Base-by-base conservation (phyloP, 2,113 vertebrate species). In the Colistium nudipinnis region DNA sequence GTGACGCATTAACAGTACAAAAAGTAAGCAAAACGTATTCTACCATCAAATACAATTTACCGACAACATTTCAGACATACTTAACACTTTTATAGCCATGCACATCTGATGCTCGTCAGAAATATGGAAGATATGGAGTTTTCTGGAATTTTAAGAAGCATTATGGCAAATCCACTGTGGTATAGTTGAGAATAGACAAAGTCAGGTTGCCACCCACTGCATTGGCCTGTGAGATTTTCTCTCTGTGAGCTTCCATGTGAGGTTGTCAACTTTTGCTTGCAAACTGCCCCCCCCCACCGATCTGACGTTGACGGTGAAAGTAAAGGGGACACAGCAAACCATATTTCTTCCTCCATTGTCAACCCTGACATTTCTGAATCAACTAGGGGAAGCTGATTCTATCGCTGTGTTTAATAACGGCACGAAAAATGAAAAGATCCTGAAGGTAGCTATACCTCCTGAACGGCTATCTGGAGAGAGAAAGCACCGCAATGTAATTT, bases 351-450 rank as follows among this genome's bases (percentile, higher is more conserved):
- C 31, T n/a, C 66, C 62, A 57, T 63, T 71, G 85, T 84, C 79
- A 64, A 54, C 38, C 56, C 53, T 57, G 76, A 81, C 79, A 76
- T 78, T 80, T 70, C 81, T 74, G 75, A 86, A 87, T 84, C 81
- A 74, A 83, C 87, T 39, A 61, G 62, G 54, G 69, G 75, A 67
- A 62, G 76, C 41, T 71, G 63, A 69, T 76, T 84, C 44, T 78
- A 78, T 84, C 77, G 78, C 84, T 81, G 80, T 87, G 86, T 90
- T 90, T 88, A 91, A 91, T 92, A 91, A 93, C 86, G 54, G 87
- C 74, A 69, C 16, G 63, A 89, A 90, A 88, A 91, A 91, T 91
- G 91, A 83, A 89, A 88, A 91, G 89, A 88, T 90, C 83, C 88
- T 81, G 81, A 87, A 89, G 84, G 81, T 82, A 88, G 80, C 82